These are phyloP conservation scores for Cotesia glomerata DNA, from an alignment of 1,140 invertebrate genomes.

Conservation along the genomic window DNA sequence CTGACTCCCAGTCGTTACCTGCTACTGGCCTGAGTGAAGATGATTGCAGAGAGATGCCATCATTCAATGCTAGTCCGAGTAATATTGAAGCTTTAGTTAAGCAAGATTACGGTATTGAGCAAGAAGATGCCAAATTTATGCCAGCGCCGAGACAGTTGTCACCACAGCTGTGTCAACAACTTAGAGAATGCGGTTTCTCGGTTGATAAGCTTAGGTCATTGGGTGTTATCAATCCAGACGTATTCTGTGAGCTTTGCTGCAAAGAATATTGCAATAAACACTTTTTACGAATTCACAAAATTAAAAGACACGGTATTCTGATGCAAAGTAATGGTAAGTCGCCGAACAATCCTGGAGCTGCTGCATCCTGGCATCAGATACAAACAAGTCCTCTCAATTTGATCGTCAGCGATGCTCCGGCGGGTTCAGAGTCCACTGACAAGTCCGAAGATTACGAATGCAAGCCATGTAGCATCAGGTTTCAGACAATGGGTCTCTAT, in stretches of 20 bases:
- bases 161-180: conserved; percentile 68
- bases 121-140: conserved; percentile 65
- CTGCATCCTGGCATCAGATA: conserved; percentile 62
- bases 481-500: conserved; percentile 65
- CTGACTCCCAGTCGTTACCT: conserved; percentile 32
- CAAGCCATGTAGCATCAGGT: conserved; percentile 65
- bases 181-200: conserved; percentile 70
- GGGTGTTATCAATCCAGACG: conserved; percentile 84
- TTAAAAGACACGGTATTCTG: conserved; percentile 78
- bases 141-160: conserved; percentile 67
- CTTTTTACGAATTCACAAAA: conserved; percentile 89
- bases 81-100: conserved; percentile 55
- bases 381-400: conserved; percentile 71
- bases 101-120: conserved; percentile 61
- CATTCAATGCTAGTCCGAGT: conserved; percentile 44
- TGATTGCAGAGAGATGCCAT: conserved; percentile 16
- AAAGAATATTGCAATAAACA: conserved; percentile 97
- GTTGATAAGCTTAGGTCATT: conserved; percentile 74
- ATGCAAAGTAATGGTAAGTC: conserved; percentile 66
- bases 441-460: conserved; percentile 62
- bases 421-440: conserved; percentile 50
- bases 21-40: conserved; percentile 7
- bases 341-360: conserved; percentile 53
- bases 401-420: conserved; percentile 65
- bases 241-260: conserved; percentile 92